phyloP scores from a whole-genome alignment of 2,113 vertebrate genomes.

The Coregonus clupeaformis region DNA sequence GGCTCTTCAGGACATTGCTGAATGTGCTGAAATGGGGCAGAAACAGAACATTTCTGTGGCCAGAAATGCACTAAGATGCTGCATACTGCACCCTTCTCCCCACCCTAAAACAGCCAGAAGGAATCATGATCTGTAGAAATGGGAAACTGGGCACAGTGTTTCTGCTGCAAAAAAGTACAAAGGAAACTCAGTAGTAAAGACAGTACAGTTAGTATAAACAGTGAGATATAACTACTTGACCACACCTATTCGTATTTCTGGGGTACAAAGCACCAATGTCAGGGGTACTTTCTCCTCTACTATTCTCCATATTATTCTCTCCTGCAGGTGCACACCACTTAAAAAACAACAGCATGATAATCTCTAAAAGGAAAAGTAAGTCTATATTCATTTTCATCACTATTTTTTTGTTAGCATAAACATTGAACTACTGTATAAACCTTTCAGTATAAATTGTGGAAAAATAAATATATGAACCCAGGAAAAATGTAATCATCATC shows the following conservation, averaged over 20 bases:
- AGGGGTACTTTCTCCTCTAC: too few species aligned
- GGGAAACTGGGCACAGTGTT: background rate
- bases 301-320: too few species aligned
- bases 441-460: constrained; percentile 11
- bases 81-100: background rate
- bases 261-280: too few species aligned
- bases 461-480: constrained; percentile 2
- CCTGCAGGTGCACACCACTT: too few species aligned
- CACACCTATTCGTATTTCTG: too few species aligned
- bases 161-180: background rate
- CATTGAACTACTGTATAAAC: background rate
- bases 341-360: too few species aligned
- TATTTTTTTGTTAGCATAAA: constrained; percentile 32
- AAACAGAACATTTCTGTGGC: background rate
- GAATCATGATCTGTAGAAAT: background rate
- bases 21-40: background rate
- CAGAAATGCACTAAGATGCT: background rate
- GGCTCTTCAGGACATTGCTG: background rate
- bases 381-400: background rate
- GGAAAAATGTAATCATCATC: background rate
- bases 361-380: background rate
- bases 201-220: background rate
- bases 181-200: background rate
- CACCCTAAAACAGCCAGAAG: background rate
- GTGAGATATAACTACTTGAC: too few species aligned